A percentile compares a stretch with the other conserved stretches of the same genome.
Conservation (phyloP, 1,140 invertebrate species). For the Homalodisca vitripennis region DNA sequence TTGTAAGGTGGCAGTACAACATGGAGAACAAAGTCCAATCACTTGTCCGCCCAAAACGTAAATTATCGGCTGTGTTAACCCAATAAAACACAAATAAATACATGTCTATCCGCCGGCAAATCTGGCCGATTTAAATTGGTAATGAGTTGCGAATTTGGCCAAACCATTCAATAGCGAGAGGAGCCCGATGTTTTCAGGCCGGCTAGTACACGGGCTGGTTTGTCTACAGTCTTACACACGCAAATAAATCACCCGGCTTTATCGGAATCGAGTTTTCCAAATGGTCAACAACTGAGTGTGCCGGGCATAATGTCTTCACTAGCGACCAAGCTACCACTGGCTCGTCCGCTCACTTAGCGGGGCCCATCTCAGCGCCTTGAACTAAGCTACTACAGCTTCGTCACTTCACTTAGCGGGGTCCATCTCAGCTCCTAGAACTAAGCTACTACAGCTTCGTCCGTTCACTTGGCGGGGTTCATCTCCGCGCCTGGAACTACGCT, state of each 20-base stretch:
- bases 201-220: constrained; percentile 3
- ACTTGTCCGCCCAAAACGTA: neutral
- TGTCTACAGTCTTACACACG: constrained; percentile 11
- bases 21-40: too few relatives aligned
- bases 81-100: neutral
- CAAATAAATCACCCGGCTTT: constrained; percentile 22
- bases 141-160: neutral
- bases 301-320: constrained; percentile 24
- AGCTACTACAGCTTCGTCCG: neutral
- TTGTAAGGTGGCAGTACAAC: too few relatives aligned
- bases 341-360: neutral
- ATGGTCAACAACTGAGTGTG: constrained; percentile 30
- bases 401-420: neutral
- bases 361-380: too few relatives aligned
- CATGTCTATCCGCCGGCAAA: neutral
- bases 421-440: too few relatives aligned
- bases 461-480: too few relatives aligned
- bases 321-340: constrained; percentile 1
- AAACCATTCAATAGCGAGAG: neutral
- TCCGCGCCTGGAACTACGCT: too few relatives aligned
- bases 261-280: constrained; percentile 31
- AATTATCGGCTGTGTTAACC: constrained; percentile 9
- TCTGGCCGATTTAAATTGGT: constrained; percentile 11
- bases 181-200: neutral
- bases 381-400: neutral